Percentiles rank a stretch among this genome's conserved stretches.
Evolutionary conservation across 2,113 vertebrate species (phyloP).

Genomic region (Crotalus helleri): DNA sequence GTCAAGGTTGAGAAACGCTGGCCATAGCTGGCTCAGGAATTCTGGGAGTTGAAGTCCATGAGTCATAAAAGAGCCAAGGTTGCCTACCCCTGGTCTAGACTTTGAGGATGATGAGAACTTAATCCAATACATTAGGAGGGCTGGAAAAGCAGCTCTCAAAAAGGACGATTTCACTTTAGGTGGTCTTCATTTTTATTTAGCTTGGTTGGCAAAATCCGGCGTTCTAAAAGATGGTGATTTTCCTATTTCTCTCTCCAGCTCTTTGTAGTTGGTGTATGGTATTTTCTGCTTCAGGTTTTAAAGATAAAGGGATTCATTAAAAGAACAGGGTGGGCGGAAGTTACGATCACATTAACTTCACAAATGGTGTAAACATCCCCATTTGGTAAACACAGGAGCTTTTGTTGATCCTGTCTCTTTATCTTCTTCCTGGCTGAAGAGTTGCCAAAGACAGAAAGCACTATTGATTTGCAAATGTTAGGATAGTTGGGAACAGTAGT

Average conservation of each 20-base stretch:
- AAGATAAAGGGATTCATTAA: constrained; percentile 19
- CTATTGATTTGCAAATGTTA: constrained; percentile 24
- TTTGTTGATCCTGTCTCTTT: not conserved
- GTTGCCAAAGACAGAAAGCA: constrained; percentile 41
- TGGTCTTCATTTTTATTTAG: not conserved
- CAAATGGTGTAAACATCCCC: constrained; percentile 15
- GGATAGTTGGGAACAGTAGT: not conserved
- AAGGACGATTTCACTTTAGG: not conserved
- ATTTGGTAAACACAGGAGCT: constrained; percentile 25
- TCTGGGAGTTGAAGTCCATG: too few species aligned
- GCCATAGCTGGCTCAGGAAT: too few species aligned
- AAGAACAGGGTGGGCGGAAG: not conserved
- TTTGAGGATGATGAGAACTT: not conserved
- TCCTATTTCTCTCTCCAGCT: not conserved
- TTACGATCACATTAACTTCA: not conserved
- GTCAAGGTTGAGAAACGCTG: too few species aligned
- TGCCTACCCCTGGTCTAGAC: not conserved
- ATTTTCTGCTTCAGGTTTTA: not conserved
- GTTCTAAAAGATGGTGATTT: not conserved
- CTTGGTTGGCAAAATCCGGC: not conserved
- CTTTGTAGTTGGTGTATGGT: not conserved
- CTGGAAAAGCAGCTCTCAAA: constrained; percentile 5
- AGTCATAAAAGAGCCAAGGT: too few species aligned
- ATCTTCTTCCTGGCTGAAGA: constrained; percentile 36
- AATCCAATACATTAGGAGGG: not conserved